Conservation (phyloP, 2,888 invertebrate genomes). For the Petrolisthes cinctipes region DNA sequence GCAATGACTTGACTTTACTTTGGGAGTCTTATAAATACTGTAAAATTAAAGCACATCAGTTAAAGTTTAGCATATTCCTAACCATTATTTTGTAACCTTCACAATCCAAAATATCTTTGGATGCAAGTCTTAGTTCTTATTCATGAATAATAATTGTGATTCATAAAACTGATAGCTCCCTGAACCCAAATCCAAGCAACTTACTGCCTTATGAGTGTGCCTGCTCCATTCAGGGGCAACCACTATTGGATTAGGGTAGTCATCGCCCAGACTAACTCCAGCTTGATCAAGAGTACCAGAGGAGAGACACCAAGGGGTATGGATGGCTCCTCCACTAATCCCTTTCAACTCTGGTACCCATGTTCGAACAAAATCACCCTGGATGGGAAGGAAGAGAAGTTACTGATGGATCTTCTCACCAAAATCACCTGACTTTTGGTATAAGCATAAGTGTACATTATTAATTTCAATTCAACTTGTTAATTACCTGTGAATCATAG, state of each 20-base stretch:
- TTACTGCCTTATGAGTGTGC: constrained; percentile 64
- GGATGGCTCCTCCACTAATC: constrained; percentile 64
- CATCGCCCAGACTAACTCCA: constrained; percentile 62
- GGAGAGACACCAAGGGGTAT: constrained; percentile 66
- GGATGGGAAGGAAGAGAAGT: not conserved
- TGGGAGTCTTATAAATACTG: too few species aligned
- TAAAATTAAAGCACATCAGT: too few species aligned
- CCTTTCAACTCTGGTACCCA: constrained; percentile 69
- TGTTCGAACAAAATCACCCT: constrained; percentile 69
- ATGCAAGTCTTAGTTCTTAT: too few species aligned
- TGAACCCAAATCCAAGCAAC: not conserved
- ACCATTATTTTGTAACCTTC: too few species aligned
- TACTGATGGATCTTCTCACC: not conserved
- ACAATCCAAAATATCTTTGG: too few species aligned
- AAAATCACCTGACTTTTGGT: not conserved
- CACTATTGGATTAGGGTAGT: constrained; percentile 66
- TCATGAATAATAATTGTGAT: too few species aligned
- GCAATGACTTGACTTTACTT: too few species aligned
- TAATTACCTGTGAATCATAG: constrained; percentile 65
- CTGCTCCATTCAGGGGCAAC: constrained; percentile 66
- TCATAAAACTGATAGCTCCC: too few species aligned
- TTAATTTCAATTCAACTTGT: not conserved
- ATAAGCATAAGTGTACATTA: not conserved
- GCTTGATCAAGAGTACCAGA: constrained; percentile 45
- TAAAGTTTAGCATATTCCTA: too few species aligned